Evolutionary conservation across 2,888 invertebrate species (phyloP), one percentile per base, ranked within the genome.

Genomic region (Sarcophaga variegata): DNA sequence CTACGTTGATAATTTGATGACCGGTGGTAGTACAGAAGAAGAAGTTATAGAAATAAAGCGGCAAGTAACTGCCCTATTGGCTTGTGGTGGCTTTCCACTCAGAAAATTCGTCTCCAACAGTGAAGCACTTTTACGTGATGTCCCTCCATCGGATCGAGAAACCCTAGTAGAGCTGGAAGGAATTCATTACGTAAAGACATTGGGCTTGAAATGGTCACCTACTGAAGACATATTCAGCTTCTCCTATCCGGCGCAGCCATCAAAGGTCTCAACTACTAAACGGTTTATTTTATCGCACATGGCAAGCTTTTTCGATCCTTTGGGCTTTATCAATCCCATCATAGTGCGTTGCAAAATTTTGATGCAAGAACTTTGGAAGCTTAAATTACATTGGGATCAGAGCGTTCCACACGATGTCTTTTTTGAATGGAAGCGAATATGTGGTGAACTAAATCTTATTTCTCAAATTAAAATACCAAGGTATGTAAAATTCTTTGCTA

Each of bases 1-100:
- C 74, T 89, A 89, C 47, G 86, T 88, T 4, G 88, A 88, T 37
- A 89, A 89, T 85, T 67, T 88, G 17, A 79, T 90, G 6, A 86
- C 88, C 17, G 85, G 86, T 12, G 81, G 71, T 14, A 64, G 80
- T 45, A 84, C 83, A 14, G 25, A 80, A 20, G 69, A 85, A 17
- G 83, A 89, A 67, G 82, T 87, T 11, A 27, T 81, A 6, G 75
- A 82, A 59, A 79, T 88, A 22, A 75, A 82, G 17, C 20, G 60
- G 2, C 78, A 88, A 66, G 72, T 89, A n/a, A 70, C 75, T 27
- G 63, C 27, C 0, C 69, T 89, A 11, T 62, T 88, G 3, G 63
- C 63, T 1, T 17, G n/a, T 4, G 88, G 83, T 11, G 83, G 85
- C 10, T 86, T 89, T 59, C 70, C 86, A 11, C 71, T 88, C 11